Evolutionary conservation across 2,888 invertebrate species (phyloP), one percentile per base, ranked within the genome.

Genomic region (Pseudococcus jackbeardsleyi): DNA sequence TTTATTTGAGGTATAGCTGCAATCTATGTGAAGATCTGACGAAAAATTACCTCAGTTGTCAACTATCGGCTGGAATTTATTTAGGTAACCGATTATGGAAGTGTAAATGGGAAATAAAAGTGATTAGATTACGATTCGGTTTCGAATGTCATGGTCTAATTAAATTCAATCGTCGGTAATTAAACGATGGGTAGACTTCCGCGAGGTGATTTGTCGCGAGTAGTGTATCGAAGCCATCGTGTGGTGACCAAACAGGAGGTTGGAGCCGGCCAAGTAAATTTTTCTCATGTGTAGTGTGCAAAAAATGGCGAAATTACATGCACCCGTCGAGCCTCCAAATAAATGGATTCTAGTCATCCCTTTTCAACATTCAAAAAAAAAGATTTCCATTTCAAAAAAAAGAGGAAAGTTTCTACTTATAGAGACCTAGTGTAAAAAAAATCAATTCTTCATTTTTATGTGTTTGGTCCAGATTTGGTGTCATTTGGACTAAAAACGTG

Each of bases 111-210:
- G 79, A 82, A 82, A 82, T 46, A 82, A 82, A 46, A 39, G 17
- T 64, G 64, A 64, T 72, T 72, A 12, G 72, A 72, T 33, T n/a
- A 79, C 79, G 39, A 42, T 82, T 82, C 79, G 79, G 46, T 82
- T 82, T 82, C 79, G 79, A 82, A 82, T 82, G 79, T 82, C 46
- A 46, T 82, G 79, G 79, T 82, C 79, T 82, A 82, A 82, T 82
- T 82, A 82, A 82, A 82, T 46, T 77, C 72, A 72, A 12, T 22
- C 79, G 5, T n/a, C 19, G 77, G 33, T 72, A 33, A 72, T 72
- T 72, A 72, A 33, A 77, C 26, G 79, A 46, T 1, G 46, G 79
- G 42, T 42, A 82, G 19, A 19, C 33, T 82, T 82, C 79, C 79
- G 46, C 19, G 46, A 72, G 72, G 72, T 72, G 72, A 82, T 82